A percentile compares a stretch with the other conserved stretches of the same genome.
Conservation (phyloP, 2,113 vertebrate species). For the Atractosteus spatula region DNA sequence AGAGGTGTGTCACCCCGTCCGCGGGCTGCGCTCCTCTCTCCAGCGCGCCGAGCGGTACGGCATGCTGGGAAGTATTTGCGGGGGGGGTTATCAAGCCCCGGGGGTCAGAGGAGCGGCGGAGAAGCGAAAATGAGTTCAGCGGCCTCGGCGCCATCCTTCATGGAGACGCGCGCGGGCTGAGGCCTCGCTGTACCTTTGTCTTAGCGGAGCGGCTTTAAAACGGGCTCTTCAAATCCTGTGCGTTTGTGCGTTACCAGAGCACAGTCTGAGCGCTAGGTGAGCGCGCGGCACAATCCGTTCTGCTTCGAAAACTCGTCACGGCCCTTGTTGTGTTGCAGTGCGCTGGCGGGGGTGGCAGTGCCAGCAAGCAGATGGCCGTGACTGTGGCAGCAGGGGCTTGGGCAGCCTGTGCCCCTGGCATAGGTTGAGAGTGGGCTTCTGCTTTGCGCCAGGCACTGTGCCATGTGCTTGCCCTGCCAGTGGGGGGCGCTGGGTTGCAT, state of each 20-base stretch:
- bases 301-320: too few species aligned
- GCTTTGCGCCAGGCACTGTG: not conserved
- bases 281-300: not conserved
- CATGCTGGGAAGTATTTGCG: conserved; percentile 28
- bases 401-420: conserved; percentile 27
- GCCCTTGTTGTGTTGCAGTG: too few species aligned
- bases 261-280: conserved; percentile 17
- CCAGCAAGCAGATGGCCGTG: conserved; percentile 62
- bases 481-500: not conserved
- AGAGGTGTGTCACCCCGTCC: conserved; percentile 28
- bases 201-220: too few species aligned
- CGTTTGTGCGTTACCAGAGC: conserved; percentile 5
- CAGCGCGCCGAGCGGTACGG: conserved; percentile 48
- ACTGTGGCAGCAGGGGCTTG: conserved; percentile 33
- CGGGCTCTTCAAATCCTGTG: too few species aligned
- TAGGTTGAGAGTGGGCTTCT: not conserved
- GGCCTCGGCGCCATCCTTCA: conserved; percentile 49
- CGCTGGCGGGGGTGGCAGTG: conserved; percentile 27
- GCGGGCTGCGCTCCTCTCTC: conserved; percentile 30
- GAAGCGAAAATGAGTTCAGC: conserved; percentile 64
- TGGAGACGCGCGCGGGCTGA: conserved; percentile 4
- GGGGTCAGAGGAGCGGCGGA: conserved; percentile 57
- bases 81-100: conserved; percentile 47
- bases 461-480: not conserved
- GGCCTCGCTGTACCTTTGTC: too few species aligned